A percentile compares a stretch with the other conserved stretches of the same genome.
Conservation (phyloP, 1,140 invertebrate genomes). For the Pseudomyrmex flavicornis region DNA sequence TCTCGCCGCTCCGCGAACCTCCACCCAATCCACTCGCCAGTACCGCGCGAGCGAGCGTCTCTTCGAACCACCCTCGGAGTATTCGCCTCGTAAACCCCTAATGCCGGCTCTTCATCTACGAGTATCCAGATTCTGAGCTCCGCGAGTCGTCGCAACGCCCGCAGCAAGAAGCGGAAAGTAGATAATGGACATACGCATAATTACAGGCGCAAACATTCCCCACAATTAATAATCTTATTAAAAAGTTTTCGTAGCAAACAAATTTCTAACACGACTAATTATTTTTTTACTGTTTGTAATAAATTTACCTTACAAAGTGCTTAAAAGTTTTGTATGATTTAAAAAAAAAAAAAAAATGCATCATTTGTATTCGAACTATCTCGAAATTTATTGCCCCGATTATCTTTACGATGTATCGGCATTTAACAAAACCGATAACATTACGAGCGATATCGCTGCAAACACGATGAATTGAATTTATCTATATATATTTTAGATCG, state of each 20-base stretch:
- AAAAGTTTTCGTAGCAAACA: background rate
- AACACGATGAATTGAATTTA: conserved; percentile 73
- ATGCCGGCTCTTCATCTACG: conserved; percentile 59
- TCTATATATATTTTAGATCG: conserved; percentile 65
- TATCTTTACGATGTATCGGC: conserved; percentile 67
- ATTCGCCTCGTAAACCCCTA: conserved; percentile 68
- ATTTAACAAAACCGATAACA: conserved; percentile 73
- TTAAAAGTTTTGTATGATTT: background rate
- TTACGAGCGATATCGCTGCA: conserved; percentile 71
- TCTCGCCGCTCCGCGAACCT: conserved; percentile 11
- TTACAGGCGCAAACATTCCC: conserved; percentile 20
- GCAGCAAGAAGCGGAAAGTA: conserved; percentile 51
- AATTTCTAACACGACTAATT: background rate
- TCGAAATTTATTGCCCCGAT: conserved; percentile 71
- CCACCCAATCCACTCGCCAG: conserved; percentile 56
- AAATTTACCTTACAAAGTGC: background rate
- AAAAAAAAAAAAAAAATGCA: too few relatives aligned
- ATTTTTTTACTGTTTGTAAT: background rate
- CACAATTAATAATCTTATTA: conserved; percentile 27
- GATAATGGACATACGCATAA: conserved; percentile 45
- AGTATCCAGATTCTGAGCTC: conserved; percentile 44
- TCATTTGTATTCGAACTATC: conserved; percentile 56
- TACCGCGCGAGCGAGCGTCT: conserved; percentile 46
- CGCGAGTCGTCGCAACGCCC: conserved; percentile 22
- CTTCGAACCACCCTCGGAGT: conserved; percentile 63